Conservation (phyloP, 2,797 vertebrate species). For the Phrynocephalus forsythii region DNA sequence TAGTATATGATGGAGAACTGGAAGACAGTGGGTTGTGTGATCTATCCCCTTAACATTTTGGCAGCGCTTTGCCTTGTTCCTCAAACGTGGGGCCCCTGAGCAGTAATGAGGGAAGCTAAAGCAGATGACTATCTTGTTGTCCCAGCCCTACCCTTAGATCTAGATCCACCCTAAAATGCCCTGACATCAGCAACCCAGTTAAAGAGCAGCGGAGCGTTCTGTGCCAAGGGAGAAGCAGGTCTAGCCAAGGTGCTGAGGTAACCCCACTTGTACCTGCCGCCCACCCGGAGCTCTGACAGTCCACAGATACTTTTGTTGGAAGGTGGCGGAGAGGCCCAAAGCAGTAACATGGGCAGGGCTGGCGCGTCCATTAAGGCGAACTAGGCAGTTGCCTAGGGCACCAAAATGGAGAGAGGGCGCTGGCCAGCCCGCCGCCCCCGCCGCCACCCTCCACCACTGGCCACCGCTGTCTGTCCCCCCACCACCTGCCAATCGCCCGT, state of each 20-base stretch:
- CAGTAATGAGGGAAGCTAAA: background rate
- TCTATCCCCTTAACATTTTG: background rate
- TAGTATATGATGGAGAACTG: background rate
- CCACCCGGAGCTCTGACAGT: background rate
- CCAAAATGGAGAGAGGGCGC: too few species aligned
- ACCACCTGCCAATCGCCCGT: too few species aligned
- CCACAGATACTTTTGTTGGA: background rate
- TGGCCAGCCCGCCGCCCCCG: too few species aligned
- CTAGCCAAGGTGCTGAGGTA: background rate
- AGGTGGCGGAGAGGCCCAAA: background rate
- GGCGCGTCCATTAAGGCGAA: too few species aligned
- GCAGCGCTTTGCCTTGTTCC: background rate
- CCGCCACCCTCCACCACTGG: too few species aligned
- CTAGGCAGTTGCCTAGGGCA: too few species aligned
- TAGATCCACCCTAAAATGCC: background rate
- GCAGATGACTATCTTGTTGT: background rate
- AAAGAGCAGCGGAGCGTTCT: background rate
- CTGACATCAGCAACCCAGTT: background rate
- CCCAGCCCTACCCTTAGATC: background rate
- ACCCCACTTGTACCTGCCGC: background rate
- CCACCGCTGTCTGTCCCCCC: too few species aligned
- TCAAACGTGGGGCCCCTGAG: background rate
- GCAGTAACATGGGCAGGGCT: background rate
- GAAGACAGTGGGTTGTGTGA: background rate
- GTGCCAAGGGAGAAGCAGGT: background rate